Base-by-base conservation (phyloP, 23 tunicate genomes). In the Halocynthia roretzi region DNA sequence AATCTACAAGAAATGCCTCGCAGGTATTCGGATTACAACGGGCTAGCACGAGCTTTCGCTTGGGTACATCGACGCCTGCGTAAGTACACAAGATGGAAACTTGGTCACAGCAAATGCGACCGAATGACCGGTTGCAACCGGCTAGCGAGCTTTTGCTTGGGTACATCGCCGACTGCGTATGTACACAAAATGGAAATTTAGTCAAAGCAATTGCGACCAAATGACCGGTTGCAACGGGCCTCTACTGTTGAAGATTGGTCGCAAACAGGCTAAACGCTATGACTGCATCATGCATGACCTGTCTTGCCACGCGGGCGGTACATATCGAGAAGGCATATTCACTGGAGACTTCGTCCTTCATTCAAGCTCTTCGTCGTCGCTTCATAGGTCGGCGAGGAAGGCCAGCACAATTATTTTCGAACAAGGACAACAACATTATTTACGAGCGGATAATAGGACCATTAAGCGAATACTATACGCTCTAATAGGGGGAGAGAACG, bases 221-320 rank as follows among this genome's bases (percentile, higher is more conserved):
- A 31, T 31, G 4, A 31, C 44, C 0, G 83, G 78, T 52, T 61
- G 54, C 64, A 68, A 78, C 67, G 85, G 90, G 7, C 85, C 85
- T 8, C 6, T 85, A 7, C 7, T 61, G 65, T 65, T 72, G 8
- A 80, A 81, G 52, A 11, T 15, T 7, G 90, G 85, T 11, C 73
- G 90, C 6, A 81, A 74, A 40, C 22, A 71, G 48, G 65, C 53
- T 9, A 80, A 85, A 71, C 85, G 90, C 6, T 85, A 62, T 64
- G 85, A 54, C 5, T 75, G 83, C 40, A 7, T 85, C n/a, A n/a
- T n/a, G n/a, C 6, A 76, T 82, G 76, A 82, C 82, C 7, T 82
- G 86, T 51, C 48, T 82, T 11, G 81, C 81, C 7, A 76, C 82
- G 6, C 58, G 86, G 7, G 86, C 86, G 9, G 82, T 82, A 10